These are phyloP conservation scores for Tachysurus vachellii DNA, from an alignment of 2,113 vertebrate genomes.

Conservation along the genomic window DNA sequence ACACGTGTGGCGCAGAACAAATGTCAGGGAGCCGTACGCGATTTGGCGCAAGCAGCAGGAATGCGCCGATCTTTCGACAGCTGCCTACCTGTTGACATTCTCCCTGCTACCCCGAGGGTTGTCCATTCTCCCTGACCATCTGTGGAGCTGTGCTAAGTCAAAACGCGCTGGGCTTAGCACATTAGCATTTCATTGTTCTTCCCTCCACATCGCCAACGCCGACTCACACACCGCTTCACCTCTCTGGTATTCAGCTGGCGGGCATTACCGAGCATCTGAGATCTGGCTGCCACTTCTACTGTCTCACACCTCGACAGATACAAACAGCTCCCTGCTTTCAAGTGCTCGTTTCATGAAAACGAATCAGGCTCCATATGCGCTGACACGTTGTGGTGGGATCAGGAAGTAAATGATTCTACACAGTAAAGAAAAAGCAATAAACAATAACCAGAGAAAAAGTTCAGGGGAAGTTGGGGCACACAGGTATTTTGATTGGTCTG, in stretches of 20 bases:
- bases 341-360: constrained; percentile 18
- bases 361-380: constrained; percentile 21
- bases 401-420: neutral
- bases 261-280: constrained; percentile 38
- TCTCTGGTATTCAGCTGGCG: constrained; percentile 44
- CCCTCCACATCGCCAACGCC: constrained; percentile 23
- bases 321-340: constrained; percentile 32
- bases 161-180: constrained; percentile 27
- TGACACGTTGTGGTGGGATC: constrained; percentile 4
- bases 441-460: neutral
- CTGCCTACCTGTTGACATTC: constrained; percentile 57
- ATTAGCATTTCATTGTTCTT: constrained; percentile 51
- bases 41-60: constrained; percentile 24
- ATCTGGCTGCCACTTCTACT: constrained; percentile 45
- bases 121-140: constrained; percentile 52
- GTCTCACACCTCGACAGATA: constrained; percentile 30
- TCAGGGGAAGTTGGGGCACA: no score
- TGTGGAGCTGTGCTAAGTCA: constrained; percentile 50
- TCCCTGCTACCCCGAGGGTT: constrained; percentile 29
- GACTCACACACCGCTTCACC: constrained; percentile 36
- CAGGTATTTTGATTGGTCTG: neutral
- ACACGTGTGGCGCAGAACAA: constrained; percentile 9
- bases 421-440: neutral
- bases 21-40: constrained; percentile 32
- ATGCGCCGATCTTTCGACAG: constrained; percentile 45